Conservation (phyloP, 2,888 invertebrate species). For the Leistus spinibarbis region DNA sequence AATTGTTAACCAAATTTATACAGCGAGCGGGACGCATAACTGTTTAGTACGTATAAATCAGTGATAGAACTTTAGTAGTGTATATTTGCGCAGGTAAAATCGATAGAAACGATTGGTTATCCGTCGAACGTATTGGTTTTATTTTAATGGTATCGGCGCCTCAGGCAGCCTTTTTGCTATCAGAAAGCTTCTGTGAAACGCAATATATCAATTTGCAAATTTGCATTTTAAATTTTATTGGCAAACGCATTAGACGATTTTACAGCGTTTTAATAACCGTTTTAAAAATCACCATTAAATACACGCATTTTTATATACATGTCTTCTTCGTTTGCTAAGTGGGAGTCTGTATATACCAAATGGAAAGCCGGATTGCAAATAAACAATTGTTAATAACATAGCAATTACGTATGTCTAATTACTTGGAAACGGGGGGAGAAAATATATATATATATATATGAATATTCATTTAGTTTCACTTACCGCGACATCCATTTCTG, state of each 20-base stretch:
- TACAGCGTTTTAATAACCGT: background rate
- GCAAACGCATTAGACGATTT: background rate
- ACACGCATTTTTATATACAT: background rate
- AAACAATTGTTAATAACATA: background rate
- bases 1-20: too few relatives aligned
- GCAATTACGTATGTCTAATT: slow-evolving; percentile 11
- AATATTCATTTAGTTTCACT: slow-evolving; percentile 33
- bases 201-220: background rate
- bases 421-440: slow-evolving; percentile 7
- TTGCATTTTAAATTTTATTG: background rate
- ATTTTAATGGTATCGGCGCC: background rate
- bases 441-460: slow-evolving; percentile 9
- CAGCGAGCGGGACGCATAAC: too few relatives aligned
- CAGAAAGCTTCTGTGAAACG: background rate
- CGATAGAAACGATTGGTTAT: too few relatives aligned
- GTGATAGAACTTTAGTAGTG: too few relatives aligned
- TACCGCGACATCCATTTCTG: slow-evolving; percentile 18
- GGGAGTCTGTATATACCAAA: background rate
- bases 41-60: too few relatives aligned
- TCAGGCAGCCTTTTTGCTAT: background rate
- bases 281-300: background rate
- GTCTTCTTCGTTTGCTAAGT: background rate
- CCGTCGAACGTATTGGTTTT: background rate
- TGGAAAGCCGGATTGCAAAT: background rate
- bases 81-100: too few relatives aligned